Evolutionary conservation across 2,888 invertebrate species (phyloP), one percentile per base, ranked within the genome.

Genomic region (Neoitamus cyanurus): DNA sequence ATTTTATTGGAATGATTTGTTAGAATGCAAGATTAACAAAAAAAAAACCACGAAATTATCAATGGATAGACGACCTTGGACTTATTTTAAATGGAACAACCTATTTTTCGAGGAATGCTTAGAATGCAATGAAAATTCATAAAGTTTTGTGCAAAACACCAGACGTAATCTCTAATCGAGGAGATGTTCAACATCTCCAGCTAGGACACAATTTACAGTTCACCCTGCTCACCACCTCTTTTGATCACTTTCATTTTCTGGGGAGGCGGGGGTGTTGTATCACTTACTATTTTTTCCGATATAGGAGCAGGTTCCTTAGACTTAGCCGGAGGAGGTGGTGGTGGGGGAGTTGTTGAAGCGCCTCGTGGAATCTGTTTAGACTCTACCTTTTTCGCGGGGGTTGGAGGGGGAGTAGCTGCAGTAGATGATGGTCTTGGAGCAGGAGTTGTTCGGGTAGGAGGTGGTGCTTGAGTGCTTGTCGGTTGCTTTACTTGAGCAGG

Each of bases 231-330:
- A 48, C 94, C 94, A 85, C 91, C 92, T 87, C 92, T 93, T 88
- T 92, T 94, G 84, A 94, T 94, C 2, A 94, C 93, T 90, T 93
- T 94, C 31, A 94, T 91, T 77, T 92, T 93, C 86, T 93, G 92
- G 85, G 92, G 91, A 87, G 89, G 89, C 0, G 94, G 93, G 84
- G 93, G 92, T 25, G 90, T 89, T 0, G 93, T 93, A 87, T 94
- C 94, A 0, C 92, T 91, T 2, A 92, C 91, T 85, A 93, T 93
- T 75, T 92, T 91, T 88, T 94, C 94, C 84, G 90, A 90, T 11
- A 94, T 92, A 3, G 94, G 94, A n/a, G 90, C 89, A 31, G 90
- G 89, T 28, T 89, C 87, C 48, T 88, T 85, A 13, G 77, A n/a
- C 84, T 87, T 86, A 9, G 88, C 86, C 84, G 87, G 85, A 28